Conservation (phyloP, 2,113 vertebrate species). For the Solea solea region DNA sequence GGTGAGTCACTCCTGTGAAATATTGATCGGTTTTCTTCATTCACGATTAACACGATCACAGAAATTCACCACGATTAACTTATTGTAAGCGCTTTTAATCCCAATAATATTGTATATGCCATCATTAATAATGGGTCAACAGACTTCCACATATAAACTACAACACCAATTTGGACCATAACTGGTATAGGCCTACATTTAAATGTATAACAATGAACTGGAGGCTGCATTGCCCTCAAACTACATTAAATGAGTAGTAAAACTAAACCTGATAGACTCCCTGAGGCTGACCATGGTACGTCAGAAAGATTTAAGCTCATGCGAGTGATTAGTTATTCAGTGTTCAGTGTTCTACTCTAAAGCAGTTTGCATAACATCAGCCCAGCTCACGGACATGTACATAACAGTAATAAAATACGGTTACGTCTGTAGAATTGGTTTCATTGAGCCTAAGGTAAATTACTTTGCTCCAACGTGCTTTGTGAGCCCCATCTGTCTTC, state of each 20-base stretch:
- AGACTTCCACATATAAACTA: conserved; percentile 1
- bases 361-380: conserved; percentile 48
- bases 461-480: neutral
- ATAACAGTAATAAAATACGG: conserved; percentile 13
- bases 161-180: conserved; percentile 8
- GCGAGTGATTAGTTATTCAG: conserved; percentile 64
- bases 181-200: conserved; percentile 8
- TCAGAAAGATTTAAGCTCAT: conserved; percentile 61
- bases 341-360: conserved; percentile 53
- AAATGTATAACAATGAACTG: conserved; percentile 25
- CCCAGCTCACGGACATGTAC: conserved; percentile 19
- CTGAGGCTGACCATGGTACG: conserved; percentile 61
- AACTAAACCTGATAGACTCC: conserved; percentile 70
- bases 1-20: too few species aligned
- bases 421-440: neutral
- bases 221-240: conserved; percentile 36
- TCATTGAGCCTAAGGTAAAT: conserved; percentile 2
- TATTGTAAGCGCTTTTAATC: too few species aligned
- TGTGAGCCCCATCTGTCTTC: conserved; percentile 30
- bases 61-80: too few species aligned
- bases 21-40: too few species aligned
- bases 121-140: neutral
- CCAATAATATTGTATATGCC: too few species aligned
- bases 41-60: too few species aligned
- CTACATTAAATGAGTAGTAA: conserved; percentile 48